Evolutionary conservation across 2,888 invertebrate species (phyloP).

Genomic region (Aphrophora alni): DNA sequence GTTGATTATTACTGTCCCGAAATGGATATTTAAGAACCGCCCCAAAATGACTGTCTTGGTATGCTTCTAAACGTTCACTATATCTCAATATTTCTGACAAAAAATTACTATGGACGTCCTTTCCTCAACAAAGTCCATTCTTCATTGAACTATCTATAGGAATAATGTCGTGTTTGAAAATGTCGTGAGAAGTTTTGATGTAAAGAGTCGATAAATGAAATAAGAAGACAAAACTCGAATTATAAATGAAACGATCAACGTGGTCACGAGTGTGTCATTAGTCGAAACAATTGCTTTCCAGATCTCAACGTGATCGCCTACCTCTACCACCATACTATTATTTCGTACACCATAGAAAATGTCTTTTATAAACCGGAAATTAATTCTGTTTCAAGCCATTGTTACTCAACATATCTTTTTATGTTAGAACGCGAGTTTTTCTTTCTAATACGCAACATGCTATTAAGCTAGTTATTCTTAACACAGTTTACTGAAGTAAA

Average conservation of each 20-base stretch:
- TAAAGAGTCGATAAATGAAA: neutral
- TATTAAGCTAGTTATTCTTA: neutral
- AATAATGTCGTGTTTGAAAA: neutral
- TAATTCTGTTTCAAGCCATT: neutral
- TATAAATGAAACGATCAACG: constrained; percentile 6
- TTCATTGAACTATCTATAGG: neutral
- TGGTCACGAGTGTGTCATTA: neutral
- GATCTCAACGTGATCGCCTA: neutral
- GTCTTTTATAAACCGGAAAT: constrained; percentile 2
- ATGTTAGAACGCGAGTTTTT: neutral
- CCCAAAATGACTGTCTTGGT: too few relatives aligned
- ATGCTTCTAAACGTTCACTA: too few relatives aligned
- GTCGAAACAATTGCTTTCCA: neutral
- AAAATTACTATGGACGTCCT: too few relatives aligned
- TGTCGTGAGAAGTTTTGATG: constrained; percentile 1
- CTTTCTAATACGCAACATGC: neutral
- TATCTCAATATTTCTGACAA: too few relatives aligned
- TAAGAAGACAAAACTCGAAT: neutral
- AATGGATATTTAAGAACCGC: too few relatives aligned
- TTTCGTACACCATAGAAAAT: neutral
- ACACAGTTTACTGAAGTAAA: neutral
- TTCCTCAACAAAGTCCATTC: too few relatives aligned
- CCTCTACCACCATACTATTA: neutral
- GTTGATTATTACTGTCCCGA: too few relatives aligned
- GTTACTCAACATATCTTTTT: neutral